Conservation (phyloP, 2,888 invertebrate genomes). For the Drosophila neotestacea region DNA sequence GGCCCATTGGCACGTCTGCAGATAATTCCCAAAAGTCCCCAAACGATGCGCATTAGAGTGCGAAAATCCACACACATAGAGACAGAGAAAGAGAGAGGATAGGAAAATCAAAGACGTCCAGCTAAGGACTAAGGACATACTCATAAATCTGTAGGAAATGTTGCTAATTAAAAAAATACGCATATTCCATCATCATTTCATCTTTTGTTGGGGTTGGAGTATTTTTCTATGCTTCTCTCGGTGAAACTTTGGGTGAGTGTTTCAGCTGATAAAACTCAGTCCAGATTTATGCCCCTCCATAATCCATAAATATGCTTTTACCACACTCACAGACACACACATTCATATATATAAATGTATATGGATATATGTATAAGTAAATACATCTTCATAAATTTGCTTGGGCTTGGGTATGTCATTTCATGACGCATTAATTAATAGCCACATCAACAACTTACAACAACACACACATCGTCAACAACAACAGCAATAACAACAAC, state of each 20-base stretch:
- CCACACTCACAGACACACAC: constrained; percentile 33
- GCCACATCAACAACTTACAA: constrained; percentile 77
- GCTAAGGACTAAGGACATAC: constrained; percentile 56
- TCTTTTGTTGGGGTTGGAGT: neutral
- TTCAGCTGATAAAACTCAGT: constrained; percentile 71
- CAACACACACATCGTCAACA: constrained; percentile 29
- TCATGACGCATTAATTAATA: constrained; percentile 82
- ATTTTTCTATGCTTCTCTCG: constrained; percentile 29
- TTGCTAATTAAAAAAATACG: constrained; percentile 81
- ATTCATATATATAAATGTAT: constrained; percentile 6
- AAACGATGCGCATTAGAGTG: constrained; percentile 71
- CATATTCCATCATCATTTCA: constrained; percentile 79
- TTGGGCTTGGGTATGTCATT: constrained; percentile 76
- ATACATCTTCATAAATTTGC: constrained; percentile 78
- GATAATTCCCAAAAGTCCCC: constrained; percentile 76
- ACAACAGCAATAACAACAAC: constrained; percentile 21
- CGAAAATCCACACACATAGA: constrained; percentile 52
- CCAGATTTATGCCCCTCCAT: constrained; percentile 82
- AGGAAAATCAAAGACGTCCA: constrained; percentile 47
- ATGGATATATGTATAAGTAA: constrained; percentile 24
- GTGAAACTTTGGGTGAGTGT: constrained; percentile 28
- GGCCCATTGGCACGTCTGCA: constrained; percentile 71
- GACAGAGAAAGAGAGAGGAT: neutral
- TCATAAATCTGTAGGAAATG: constrained; percentile 79
- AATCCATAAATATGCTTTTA: constrained; percentile 81